Evolutionary conservation across 1,140 invertebrate genomes (phyloP), one percentile per base, ranked within the genome.

Genomic region (Ericerus pela): DNA sequence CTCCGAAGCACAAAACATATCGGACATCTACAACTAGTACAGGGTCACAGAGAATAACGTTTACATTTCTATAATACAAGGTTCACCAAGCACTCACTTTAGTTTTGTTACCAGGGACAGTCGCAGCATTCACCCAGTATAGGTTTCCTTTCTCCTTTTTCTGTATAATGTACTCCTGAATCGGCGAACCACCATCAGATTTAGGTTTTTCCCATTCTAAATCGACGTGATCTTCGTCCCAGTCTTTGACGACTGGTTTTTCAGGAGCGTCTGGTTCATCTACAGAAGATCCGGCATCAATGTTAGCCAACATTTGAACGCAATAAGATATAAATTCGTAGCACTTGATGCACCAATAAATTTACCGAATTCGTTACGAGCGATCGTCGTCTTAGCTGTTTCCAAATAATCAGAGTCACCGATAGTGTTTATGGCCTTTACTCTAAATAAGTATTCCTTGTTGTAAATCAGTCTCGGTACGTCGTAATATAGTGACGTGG

Each of bases 111-210:
- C 82, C 75, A 41, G 85, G 84, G 3, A 92, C 86, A 64, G 89
- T 87, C 37, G 81, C 78, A 22, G 88, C 90, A 69, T 95, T 93
- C 12, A 82, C 80, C 88, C 88, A 85, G 69, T 86, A 90, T 60
- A 80, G 86, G 70, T 76, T 84, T 61, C 89, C 91, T 66, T 92
- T 90, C 67, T 96, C 92, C 69, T 92, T 92, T 77, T 94, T 94
- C 68, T 96, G 90, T 31, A 96, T 79, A 55, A 95, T 88, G 62
- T 95, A 96, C n/a, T 85, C 87, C 26, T 81, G 88, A 51, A 96
- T 79, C 1, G 90, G 89, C 56, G 86, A 80, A n/a, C 90, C 90
- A 56, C 91, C 91, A 67, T 95, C 88, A 53, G 75, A 82, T 66
- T 82, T 83, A 1, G 92, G 91, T 63, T 80, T 76, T 26, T 79